Conservation (phyloP, 2,113 vertebrate genomes). For the Apaloderma vittatum region DNA sequence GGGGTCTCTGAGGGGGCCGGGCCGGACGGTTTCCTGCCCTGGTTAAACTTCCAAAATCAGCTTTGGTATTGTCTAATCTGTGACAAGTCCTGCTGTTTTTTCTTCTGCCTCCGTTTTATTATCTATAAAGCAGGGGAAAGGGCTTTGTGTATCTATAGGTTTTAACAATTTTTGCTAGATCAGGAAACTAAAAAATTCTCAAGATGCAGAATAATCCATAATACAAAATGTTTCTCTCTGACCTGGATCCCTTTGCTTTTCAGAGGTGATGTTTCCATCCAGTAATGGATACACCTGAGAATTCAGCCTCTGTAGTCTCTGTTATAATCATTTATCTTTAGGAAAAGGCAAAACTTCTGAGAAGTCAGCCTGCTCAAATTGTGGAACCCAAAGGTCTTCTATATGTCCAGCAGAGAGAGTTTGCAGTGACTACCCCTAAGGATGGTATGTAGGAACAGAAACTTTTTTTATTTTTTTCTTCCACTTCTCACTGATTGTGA, state of each 20-base stretch:
- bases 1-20: background rate
- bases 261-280: conserved; percentile 1
- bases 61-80: background rate
- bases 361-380: conserved; percentile 81
- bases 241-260: conserved; percentile 27
- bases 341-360: conserved; percentile 89
- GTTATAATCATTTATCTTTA: conserved; percentile 74
- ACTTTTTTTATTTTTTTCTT: background rate
- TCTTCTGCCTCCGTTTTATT: background rate
- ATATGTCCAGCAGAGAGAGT: conserved; percentile 95
- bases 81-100: background rate
- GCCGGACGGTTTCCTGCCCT: background rate
- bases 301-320: conserved; percentile 62
- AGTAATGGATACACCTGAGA: conserved; percentile 37
- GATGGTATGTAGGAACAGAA: conserved; percentile 84
- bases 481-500: background rate
- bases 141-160: background rate
- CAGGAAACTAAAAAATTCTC: background rate
- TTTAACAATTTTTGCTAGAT: background rate
- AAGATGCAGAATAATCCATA: background rate
- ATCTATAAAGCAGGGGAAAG: background rate
- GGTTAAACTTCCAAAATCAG: background rate
- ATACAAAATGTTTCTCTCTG: background rate
- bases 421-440: conserved; percentile 91
- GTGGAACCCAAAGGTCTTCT: conserved; percentile 91